Conservation (phyloP, 2,113 vertebrate genomes). For the Ovibos moschatus region DNA sequence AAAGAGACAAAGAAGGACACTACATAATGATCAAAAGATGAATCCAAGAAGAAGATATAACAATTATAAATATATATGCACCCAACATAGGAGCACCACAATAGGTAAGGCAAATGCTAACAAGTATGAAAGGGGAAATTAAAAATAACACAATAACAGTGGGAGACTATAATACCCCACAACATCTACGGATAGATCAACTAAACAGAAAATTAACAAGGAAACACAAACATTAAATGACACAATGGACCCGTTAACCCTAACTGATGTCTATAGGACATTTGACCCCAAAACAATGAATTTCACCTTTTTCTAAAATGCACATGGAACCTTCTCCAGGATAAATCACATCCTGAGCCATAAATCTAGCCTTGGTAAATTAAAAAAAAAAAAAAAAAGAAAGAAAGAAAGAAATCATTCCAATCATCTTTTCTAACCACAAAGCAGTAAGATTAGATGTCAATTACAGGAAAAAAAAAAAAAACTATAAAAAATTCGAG, state of each 20-base stretch:
- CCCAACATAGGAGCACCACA: neutral
- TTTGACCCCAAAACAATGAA: too few relatives aligned
- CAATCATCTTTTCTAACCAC: too few relatives aligned
- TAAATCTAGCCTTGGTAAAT: too few relatives aligned
- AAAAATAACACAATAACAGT: neutral
- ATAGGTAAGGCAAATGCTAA: neutral
- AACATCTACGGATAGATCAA: neutral
- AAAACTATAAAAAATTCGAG: too few relatives aligned
- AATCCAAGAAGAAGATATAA: neutral
- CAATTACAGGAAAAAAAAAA: too few relatives aligned
- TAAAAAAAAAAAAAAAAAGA: fast-evolving
- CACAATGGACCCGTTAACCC: neutral
- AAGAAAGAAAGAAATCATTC: too few relatives aligned
- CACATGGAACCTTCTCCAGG: too few relatives aligned
- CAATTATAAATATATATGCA: neutral
- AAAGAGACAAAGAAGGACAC: neutral
- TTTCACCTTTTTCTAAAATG: too few relatives aligned
- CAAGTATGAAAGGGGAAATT: neutral
- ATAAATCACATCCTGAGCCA: too few relatives aligned
- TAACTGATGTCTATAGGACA: too few relatives aligned
- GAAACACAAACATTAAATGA: neutral
- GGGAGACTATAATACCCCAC: neutral
- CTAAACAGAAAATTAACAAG: neutral
- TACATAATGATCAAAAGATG: neutral
- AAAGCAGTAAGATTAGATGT: too few relatives aligned